These are phyloP conservation scores for Muntiacus muntjak DNA, from an alignment of 2,113 vertebrate species.

Conservation along the genomic window DNA sequence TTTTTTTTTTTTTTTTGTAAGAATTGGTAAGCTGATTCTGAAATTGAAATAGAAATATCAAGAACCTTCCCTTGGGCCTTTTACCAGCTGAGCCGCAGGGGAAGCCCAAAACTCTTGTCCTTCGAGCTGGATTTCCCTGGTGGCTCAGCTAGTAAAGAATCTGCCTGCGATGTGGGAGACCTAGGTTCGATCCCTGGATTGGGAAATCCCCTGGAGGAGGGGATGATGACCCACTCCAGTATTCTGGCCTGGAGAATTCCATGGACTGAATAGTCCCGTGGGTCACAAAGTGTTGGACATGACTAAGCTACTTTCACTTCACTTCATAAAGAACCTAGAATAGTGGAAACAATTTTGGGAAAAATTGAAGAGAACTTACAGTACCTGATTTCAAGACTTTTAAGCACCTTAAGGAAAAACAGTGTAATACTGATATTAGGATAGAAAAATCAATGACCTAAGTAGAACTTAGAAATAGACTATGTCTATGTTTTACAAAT, in stretches of 20 bases:
- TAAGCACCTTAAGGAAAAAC: background rate
- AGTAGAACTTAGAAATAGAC: background rate
- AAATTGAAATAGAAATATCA: background rate
- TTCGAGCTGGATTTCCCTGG: background rate
- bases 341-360: background rate
- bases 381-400: background rate
- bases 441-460: background rate
- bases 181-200: background rate
- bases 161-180: background rate
- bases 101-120: background rate
- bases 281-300: background rate
- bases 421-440: background rate
- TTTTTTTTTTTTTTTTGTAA: background rate
- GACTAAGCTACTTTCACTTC: background rate
- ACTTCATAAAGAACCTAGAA: background rate
- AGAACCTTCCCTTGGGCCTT: background rate
- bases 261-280: background rate
- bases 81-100: background rate
- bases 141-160: background rate
- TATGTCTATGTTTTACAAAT: background rate
- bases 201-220: background rate
- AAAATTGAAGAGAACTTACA: background rate
- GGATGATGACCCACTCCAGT: background rate
- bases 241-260: background rate
- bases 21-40: background rate